Evolutionary conservation across 2,888 invertebrate species (phyloP), one percentile per base, ranked within the genome.

Genomic region (Herminia tarsipennalis): DNA sequence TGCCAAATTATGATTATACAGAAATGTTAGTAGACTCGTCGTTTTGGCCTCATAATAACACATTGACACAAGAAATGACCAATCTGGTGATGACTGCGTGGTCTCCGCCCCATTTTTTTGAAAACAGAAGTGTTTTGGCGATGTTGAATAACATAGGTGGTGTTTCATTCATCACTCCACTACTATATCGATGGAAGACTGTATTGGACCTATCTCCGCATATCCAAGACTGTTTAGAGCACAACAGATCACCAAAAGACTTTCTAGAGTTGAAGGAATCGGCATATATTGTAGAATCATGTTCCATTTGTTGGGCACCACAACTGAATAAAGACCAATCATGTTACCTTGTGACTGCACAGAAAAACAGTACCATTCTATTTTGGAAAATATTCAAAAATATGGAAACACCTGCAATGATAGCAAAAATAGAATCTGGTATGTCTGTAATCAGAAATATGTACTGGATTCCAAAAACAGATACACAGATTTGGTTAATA

Each of bases 91-190:
- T 66, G n/a, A 74, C 73, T 25, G 66, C 78, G 21, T 88, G 87
- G 83, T 86, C 88, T 0, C 88, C 89, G 1, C 21, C 29, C 6
- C 70, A 74, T 45, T 66, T 82, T 0, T 35, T 68, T 12, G 54
- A 70, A 24, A 75, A 74, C 18, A 64, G 73, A 21, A 65, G 72
- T 43, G 51, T 78, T 1, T 46, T 90, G 13, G 85, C 89, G 1
- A 52, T 82, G 5, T 50, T 91, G 13, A 89, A 84, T 35, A 88
- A 83, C 58, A 69, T 84, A 16, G 90, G 91, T 0, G 77, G 81
- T 42, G 67, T 91, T 0, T 78, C 83, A 25, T 45, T 91, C 6
- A 79, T 70, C 54, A 64, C 37, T 5, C 64, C 57, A 13, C 40
- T 48, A 12, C 70, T 70, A 30, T 50, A 55, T 6, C 50, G 60